Evolutionary conservation across 2,113 vertebrate species (phyloP), one percentile per base, ranked within the genome.

Genomic region (Indri indri): DNA sequence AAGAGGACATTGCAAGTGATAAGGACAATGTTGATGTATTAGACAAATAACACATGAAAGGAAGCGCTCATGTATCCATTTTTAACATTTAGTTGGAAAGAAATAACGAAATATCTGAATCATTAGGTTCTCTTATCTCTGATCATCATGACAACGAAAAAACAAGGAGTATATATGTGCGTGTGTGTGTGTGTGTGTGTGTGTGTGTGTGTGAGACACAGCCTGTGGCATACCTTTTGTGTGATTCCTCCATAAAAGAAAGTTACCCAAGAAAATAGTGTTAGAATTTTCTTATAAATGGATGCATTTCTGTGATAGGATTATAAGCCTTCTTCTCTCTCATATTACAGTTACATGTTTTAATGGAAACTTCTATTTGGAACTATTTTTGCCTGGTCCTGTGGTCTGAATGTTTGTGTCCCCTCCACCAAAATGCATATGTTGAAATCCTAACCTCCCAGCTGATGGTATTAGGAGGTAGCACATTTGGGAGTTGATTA

Each of bases 71-170:
- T 65, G 96, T 97, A 96, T 97, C 97, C 90, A 91, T 97, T 95
- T 96, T 96, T 97, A 92, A 93, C 83, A 95, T 97, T 98, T 97
- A 3, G 1, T 95, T 95, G 54, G 52, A 77, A 92, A 82, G 68
- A 82, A 94, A 88, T 27, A 37, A 71, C 86, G 52, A 86, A 76
- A 74, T 30, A 27, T 54, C 63, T 34, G 84, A 92, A 23, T 95
- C 92, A 63, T 79, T 47, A 65, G n/a, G 8, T 73, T 90, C 40
- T 90, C 73, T 76, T 73, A 42, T 66, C 42, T 63, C 23, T 88
- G 66, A n/a, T 45, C 16, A 61, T 80, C 79, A 40, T 34, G 80
- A 40, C 40, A 5, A 6, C 50, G 76, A 86, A 81, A 87, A 66
- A 85, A n/a, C 45, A 79, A 68, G 47, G 52, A 83, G n/a, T 45